Percentiles rank a stretch among this genome's conserved stretches.
These are phyloP conservation scores for Vultur gryphus DNA, from an alignment of 2,797 vertebrate species.

Conservation along the genomic window DNA sequence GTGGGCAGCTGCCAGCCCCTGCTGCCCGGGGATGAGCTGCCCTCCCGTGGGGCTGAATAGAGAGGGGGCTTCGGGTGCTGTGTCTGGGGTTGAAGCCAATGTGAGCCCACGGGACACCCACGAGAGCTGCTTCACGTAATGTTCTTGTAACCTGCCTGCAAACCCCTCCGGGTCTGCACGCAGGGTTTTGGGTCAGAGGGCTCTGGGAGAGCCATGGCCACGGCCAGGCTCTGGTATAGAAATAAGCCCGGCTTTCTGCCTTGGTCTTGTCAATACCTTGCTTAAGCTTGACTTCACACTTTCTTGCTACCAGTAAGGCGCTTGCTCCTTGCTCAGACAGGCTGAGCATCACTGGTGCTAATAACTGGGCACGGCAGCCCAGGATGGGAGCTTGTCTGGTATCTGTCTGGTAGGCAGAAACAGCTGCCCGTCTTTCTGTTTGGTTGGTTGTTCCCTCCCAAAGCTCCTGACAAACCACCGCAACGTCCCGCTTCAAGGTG, in stretches of 20 bases:
- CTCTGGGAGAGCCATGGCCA: background rate
- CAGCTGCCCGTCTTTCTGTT: background rate
- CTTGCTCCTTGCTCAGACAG: background rate
- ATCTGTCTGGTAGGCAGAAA: background rate
- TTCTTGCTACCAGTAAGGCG: background rate
- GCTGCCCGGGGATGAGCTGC: fast-evolving
- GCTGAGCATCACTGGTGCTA: background rate
- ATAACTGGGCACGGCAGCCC: background rate
- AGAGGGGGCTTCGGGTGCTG: background rate
- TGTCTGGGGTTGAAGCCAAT: background rate
- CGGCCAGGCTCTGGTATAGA: background rate
- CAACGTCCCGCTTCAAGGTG: fast-evolving
- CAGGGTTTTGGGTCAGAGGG: background rate
- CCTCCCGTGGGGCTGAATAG: background rate
- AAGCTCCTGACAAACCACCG: background rate
- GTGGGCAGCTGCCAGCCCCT: background rate
- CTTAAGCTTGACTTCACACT: background rate
- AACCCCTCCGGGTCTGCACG: background rate
- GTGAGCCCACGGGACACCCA: background rate
- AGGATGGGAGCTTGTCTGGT: background rate
- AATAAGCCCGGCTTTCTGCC: background rate
- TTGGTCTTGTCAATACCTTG: background rate
- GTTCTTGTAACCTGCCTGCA: background rate
- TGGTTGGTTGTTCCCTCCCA: background rate
- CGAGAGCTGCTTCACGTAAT: background rate